These are phyloP conservation scores for Tinamus major DNA, from an alignment of 2,797 vertebrate species.

Conservation along the genomic window DNA sequence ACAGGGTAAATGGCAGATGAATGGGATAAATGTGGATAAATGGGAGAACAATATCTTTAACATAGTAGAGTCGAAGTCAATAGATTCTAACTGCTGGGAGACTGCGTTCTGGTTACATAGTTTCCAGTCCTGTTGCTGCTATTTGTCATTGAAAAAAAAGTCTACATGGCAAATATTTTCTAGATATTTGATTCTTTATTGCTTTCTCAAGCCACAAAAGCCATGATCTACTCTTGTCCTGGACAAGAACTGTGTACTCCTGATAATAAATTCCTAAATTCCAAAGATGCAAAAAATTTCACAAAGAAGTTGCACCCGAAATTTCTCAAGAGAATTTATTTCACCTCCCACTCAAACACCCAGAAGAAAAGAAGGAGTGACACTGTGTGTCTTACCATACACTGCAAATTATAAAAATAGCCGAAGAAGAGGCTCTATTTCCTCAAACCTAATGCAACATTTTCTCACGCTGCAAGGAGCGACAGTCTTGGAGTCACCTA, in stretches of 20 bases:
- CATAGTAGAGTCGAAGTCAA: background rate
- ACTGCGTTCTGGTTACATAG: background rate
- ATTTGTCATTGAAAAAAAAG: background rate
- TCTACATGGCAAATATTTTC: background rate
- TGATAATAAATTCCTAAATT: background rate
- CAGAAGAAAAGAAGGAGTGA: background rate
- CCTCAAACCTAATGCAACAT: background rate
- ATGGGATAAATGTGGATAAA: background rate
- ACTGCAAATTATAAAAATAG: background rate
- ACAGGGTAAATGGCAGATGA: background rate
- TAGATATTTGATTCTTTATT: background rate
- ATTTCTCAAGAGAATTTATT: constrained; percentile 3
- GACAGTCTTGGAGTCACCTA: background rate
- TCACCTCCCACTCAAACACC: background rate
- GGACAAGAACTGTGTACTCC: background rate
- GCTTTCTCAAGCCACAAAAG: background rate
- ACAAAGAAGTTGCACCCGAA: background rate
- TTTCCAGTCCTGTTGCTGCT: background rate
- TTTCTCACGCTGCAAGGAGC: constrained; percentile 26
- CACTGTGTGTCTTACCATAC: background rate
- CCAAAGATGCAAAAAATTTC: background rate
- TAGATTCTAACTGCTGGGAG: background rate
- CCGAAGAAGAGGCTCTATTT: background rate
- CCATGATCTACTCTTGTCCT: background rate
- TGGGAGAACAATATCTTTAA: background rate